A percentile compares a stretch with the other conserved stretches of the same genome.
Conservation (phyloP, 2,113 vertebrate genomes). For the Acanthochromis polyacanthus region DNA sequence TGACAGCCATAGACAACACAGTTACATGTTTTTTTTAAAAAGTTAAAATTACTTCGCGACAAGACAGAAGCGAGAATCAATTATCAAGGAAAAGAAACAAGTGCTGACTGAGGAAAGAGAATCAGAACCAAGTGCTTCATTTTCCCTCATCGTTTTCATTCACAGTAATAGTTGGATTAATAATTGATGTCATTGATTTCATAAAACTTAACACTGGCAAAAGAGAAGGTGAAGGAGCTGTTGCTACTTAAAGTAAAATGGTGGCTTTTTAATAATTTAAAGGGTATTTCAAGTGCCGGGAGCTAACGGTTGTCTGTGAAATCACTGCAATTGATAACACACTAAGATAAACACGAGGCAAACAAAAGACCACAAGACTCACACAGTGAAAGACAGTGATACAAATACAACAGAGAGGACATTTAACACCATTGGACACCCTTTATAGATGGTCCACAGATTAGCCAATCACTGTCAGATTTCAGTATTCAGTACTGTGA, state of each 20-base stretch:
- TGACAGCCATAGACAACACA: slow-evolving; percentile 72
- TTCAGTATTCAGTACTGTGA: slow-evolving; percentile 61
- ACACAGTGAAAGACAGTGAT: slow-evolving; percentile 69
- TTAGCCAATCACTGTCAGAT: slow-evolving; percentile 79
- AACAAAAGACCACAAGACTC: slow-evolving; percentile 66
- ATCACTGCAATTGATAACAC: slow-evolving; percentile 47
- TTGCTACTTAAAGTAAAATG: slow-evolving; percentile 29
- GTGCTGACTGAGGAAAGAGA: slow-evolving; percentile 72
- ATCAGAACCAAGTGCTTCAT: slow-evolving; percentile 58
- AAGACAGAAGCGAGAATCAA: slow-evolving; percentile 55
- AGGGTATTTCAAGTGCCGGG: slow-evolving; percentile 17
- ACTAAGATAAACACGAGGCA: slow-evolving; percentile 62
- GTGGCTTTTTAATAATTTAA: slow-evolving; percentile 59
- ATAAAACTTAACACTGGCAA: slow-evolving; percentile 30
- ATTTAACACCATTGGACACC: slow-evolving; percentile 85
- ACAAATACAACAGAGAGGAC: slow-evolving; percentile 75
- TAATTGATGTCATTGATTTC: slow-evolving; percentile 48
- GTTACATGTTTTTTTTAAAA: background rate
- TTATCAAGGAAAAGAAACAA: slow-evolving; percentile 68
- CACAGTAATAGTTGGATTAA: slow-evolving; percentile 41
- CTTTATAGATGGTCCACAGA: slow-evolving; percentile 87
- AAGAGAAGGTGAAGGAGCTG: slow-evolving; percentile 49
- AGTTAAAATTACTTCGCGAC: slow-evolving; percentile 37
- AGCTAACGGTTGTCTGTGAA: slow-evolving; percentile 38
- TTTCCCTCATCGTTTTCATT: slow-evolving; percentile 11